phyloP scores from a whole-genome alignment of 2,113 vertebrate species.

The Ammodramus savannarum region DNA sequence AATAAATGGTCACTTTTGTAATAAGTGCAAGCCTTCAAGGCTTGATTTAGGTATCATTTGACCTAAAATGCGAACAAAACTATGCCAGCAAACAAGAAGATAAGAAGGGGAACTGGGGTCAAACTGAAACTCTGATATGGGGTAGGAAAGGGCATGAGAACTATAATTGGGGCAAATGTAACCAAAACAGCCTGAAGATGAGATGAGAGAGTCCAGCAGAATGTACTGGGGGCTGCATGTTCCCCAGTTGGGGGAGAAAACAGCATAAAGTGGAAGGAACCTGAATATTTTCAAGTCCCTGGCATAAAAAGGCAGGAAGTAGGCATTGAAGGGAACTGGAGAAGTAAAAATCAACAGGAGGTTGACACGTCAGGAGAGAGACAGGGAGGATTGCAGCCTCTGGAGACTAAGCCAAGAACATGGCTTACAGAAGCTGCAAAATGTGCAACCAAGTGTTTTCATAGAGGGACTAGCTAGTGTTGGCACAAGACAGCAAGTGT shows the following conservation, averaged over 20 bases:
- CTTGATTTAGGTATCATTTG: not conserved
- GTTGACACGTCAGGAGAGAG: slow-evolving; percentile 36
- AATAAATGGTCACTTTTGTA: not conserved
- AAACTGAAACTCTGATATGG: not conserved
- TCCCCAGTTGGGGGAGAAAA: not conserved
- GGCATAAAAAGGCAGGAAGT: not conserved
- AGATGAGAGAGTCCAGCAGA: not conserved
- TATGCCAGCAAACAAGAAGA: not conserved
- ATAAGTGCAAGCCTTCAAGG: not conserved
- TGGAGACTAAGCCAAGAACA: slow-evolving; percentile 55
- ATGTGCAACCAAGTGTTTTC: slow-evolving; percentile 65
- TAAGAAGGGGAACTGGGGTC: not conserved
- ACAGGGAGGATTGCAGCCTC: slow-evolving; percentile 28
- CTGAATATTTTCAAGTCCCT: not conserved
- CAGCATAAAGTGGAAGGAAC: not conserved
- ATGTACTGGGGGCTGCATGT: not conserved
- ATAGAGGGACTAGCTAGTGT: slow-evolving; percentile 59
- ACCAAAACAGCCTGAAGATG: not conserved
- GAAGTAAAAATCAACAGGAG: slow-evolving; percentile 51
- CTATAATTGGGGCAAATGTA: not conserved
- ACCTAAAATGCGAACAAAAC: not conserved
- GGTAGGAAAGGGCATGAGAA: not conserved
- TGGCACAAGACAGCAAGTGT: slow-evolving; percentile 66
- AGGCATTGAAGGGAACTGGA: not conserved
- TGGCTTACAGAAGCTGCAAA: slow-evolving; percentile 53